These are phyloP conservation scores for Esox lucius DNA, from an alignment of 2,797 vertebrate species.

Conservation along the genomic window DNA sequence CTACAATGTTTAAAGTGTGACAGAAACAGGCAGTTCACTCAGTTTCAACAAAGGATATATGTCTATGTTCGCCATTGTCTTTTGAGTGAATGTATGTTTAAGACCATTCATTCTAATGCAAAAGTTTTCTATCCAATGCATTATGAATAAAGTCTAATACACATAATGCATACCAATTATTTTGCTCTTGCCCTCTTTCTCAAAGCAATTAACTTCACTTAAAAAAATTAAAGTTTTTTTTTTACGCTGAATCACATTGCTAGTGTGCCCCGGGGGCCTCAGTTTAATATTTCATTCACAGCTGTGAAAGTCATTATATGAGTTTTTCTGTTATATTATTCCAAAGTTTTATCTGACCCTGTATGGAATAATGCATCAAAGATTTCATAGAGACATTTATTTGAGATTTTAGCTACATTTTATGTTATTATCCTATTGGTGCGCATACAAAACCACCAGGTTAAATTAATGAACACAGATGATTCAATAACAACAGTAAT, in stretches of 20 bases:
- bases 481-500: background rate
- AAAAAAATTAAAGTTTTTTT: constrained; percentile 57
- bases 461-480: background rate
- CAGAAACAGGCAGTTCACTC: background rate
- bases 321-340: constrained; percentile 57
- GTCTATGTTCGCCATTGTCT: background rate
- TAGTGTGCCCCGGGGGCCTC: constrained; percentile 49
- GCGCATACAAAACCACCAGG: background rate
- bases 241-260: constrained; percentile 67
- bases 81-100: background rate
- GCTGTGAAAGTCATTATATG: constrained; percentile 56
- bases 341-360: constrained; percentile 53
- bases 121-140: background rate
- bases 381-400: constrained; percentile 52
- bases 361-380: constrained; percentile 57
- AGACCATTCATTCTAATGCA: background rate
- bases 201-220: constrained; percentile 46
- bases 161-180: constrained; percentile 19
- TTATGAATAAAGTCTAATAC: background rate
- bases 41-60: background rate
- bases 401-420: background rate
- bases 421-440: background rate
- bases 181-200: constrained; percentile 29
- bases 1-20: background rate
- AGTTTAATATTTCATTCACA: constrained; percentile 67